These are phyloP conservation scores for Drosophila histrio DNA, from an alignment of 2,888 invertebrate species.

Conservation along the genomic window DNA sequence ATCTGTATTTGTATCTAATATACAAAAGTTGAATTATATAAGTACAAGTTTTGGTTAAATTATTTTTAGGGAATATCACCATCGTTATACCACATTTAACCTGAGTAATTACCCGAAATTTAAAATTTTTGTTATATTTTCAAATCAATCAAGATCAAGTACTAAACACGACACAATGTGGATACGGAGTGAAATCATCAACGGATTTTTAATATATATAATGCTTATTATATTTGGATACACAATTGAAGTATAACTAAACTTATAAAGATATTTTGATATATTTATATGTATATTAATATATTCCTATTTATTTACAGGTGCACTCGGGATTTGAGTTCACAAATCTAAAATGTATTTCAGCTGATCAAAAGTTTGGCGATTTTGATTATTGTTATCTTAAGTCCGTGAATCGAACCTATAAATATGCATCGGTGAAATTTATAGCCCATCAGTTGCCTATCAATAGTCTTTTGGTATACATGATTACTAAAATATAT, in stretches of 20 bases:
- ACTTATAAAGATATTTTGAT: no score
- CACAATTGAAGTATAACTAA: background rate
- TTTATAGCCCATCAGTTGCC: background rate
- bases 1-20: no score
- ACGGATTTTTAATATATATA: background rate
- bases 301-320: constrained; percentile 4
- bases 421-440: constrained; percentile 24
- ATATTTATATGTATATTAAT: no score
- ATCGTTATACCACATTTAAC: constrained; percentile 1
- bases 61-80: background rate
- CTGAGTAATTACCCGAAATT: background rate
- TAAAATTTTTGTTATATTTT: background rate
- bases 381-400: constrained; percentile 19
- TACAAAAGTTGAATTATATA: background rate
- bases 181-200: background rate
- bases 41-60: background rate
- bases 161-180: background rate
- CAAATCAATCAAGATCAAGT: background rate
- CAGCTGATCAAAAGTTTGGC: background rate
- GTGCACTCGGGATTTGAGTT: constrained; percentile 22
- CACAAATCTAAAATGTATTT: constrained; percentile 33
- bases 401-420: constrained; percentile 32
- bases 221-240: background rate
- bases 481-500: no score
- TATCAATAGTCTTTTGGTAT: no score